These are phyloP conservation scores for Callopanchax toddi DNA, from an alignment of 2,113 vertebrate genomes.

Conservation along the genomic window DNA sequence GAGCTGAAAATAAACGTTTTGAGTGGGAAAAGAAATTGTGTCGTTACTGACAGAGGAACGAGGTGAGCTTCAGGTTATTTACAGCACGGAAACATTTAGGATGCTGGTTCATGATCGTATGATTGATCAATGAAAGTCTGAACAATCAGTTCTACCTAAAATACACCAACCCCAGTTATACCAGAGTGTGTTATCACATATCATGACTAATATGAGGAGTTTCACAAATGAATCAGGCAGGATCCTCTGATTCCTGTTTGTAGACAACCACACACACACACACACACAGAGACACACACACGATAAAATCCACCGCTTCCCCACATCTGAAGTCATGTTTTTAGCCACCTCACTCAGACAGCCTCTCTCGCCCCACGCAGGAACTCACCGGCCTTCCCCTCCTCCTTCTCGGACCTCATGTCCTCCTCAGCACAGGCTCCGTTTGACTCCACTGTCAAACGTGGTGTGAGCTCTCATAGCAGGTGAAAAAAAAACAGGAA, in stretches of 20 bases:
- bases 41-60: too few species aligned
- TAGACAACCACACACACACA: too few species aligned
- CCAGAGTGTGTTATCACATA: background rate
- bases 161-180: too few species aligned
- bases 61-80: too few species aligned
- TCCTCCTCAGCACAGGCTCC: conserved; percentile 63
- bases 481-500: conserved; percentile 37
- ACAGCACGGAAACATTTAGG: too few species aligned
- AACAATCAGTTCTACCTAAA: too few species aligned
- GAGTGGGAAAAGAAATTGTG: too few species aligned
- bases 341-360: background rate
- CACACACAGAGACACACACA: background rate
- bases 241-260: conserved; percentile 21
- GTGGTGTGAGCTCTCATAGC: conserved; percentile 72
- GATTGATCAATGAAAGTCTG: too few species aligned
- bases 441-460: conserved; percentile 74
- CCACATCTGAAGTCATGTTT: background rate
- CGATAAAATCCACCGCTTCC: conserved; percentile 14
- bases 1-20: too few species aligned
- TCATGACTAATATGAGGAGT: background rate
- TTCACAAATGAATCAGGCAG: background rate
- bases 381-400: conserved; percentile 74
- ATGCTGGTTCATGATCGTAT: too few species aligned
- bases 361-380: conserved; percentile 7
- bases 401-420: conserved; percentile 80